phyloP scores from a whole-genome alignment of 37 sponge, comb jelly and placozoan genomes.

The Spongia lamella region DNA sequence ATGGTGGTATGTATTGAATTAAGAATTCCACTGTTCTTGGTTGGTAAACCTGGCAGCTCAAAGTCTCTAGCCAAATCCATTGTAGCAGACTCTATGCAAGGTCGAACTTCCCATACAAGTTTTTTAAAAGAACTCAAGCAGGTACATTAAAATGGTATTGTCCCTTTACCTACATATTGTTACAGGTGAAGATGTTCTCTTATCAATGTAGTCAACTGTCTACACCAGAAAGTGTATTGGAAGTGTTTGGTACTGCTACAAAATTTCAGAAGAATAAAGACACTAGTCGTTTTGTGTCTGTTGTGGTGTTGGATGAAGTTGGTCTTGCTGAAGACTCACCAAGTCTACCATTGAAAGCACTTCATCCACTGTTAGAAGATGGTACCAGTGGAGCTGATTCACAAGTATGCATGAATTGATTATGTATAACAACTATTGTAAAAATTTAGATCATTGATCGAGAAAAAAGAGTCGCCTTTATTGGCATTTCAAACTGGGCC shows the following conservation, averaged over 20 bases:
- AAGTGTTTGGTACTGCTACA: conserved; percentile 59
- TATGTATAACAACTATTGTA: neutral
- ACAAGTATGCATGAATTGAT: neutral
- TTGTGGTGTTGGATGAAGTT: conserved; percentile 91
- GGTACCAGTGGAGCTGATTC: conserved; percentile 68
- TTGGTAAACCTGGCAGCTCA: conserved; percentile 93
- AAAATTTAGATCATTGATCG: conserved; percentile 41
- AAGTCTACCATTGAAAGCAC: conserved; percentile 80
- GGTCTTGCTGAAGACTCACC: conserved; percentile 94
- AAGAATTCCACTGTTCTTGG: conserved; percentile 86
- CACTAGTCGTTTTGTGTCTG: conserved; percentile 50
- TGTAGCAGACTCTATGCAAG: conserved; percentile 82
- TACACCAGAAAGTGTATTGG: conserved; percentile 82
- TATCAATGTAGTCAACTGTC: conserved; percentile 92
- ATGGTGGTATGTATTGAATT: conserved; percentile 90
- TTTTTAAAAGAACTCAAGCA: conserved; percentile 54
- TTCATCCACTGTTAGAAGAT: conserved; percentile 89
- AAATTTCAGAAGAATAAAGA: conserved; percentile 56
- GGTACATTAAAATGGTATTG: too few relatives aligned
- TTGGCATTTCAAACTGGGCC: conserved; percentile 99
- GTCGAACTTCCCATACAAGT: conserved; percentile 29
- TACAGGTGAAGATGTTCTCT: conserved; percentile 75
- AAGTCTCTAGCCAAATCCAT: conserved; percentile 91
- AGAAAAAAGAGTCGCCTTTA: conserved; percentile 82
- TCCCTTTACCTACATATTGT: too few relatives aligned